Evolutionary conservation across 2,113 vertebrate genomes (phyloP).

Genomic region (Corynorhinus townsendii): DNA sequence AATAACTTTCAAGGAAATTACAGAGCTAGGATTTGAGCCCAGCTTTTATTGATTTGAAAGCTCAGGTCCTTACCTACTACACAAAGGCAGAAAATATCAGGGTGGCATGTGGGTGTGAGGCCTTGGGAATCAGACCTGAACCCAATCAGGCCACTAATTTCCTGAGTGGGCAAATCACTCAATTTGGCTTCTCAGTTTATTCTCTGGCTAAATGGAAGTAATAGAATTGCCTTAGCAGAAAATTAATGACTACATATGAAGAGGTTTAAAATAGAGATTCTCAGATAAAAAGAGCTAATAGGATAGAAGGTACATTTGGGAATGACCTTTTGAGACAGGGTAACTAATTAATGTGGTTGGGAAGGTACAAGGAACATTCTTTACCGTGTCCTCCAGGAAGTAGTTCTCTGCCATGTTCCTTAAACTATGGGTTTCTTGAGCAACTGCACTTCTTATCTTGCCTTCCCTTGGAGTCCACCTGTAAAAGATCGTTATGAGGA

Average conservation of each 20-base stretch:
- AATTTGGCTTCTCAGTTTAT: slow-evolving; percentile 42
- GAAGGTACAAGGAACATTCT: not conserved
- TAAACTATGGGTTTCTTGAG: not conserved
- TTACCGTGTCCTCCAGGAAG: not conserved
- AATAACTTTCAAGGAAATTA: not conserved
- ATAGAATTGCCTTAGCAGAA: slow-evolving; percentile 41
- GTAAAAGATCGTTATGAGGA: not conserved
- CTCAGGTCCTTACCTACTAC: not conserved
- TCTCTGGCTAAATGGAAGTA: slow-evolving; percentile 52
- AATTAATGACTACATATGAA: slow-evolving; percentile 44
- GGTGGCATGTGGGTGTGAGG: not conserved
- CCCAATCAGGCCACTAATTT: not conserved
- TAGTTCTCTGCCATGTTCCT: not conserved
- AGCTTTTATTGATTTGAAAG: not conserved
- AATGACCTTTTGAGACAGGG: not conserved
- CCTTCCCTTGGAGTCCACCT: not conserved
- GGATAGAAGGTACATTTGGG: not conserved
- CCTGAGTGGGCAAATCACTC: slow-evolving; percentile 20
- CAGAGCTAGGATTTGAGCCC: not conserved
- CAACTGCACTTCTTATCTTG: not conserved
- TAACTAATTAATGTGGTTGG: not conserved
- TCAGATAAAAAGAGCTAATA: slow-evolving; percentile 12
- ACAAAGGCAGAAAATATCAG: not conserved
- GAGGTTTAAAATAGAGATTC: slow-evolving; percentile 51
- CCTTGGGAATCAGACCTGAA: slow-evolving; percentile 12